Evolutionary conservation across 2,113 vertebrate species (phyloP).

Genomic region (Chloropsis hardwickii): DNA sequence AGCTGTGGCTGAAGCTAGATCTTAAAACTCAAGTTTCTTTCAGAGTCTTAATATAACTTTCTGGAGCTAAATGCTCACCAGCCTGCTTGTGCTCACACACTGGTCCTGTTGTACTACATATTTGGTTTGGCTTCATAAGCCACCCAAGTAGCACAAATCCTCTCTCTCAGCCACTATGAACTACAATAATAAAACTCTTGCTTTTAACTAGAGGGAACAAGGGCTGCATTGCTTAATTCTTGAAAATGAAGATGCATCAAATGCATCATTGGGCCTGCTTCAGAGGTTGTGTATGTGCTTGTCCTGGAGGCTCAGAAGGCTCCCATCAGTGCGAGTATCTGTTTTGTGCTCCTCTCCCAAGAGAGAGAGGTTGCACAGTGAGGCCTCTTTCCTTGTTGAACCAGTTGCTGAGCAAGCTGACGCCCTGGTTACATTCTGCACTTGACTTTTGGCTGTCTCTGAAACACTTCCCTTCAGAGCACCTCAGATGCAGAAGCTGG

Average conservation of each 20-base stretch:
- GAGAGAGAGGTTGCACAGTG: not conserved
- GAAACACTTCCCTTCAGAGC: not conserved
- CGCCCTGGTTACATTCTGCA: not conserved
- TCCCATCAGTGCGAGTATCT: accelerated
- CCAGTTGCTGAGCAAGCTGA: not conserved
- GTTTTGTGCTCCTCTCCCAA: not conserved
- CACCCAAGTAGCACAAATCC: not conserved
- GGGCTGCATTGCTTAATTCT: not conserved
- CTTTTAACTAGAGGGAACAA: not conserved
- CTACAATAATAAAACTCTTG: not conserved
- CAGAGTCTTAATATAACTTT: not conserved
- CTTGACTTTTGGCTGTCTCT: not conserved
- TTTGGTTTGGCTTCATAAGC: not conserved
- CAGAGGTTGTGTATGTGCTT: accelerated
- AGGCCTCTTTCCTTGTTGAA: not conserved
- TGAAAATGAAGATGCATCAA: not conserved
- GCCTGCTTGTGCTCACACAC: not conserved
- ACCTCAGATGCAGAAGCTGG: not conserved
- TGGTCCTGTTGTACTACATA: not conserved
- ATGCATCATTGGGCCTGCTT: not conserved
- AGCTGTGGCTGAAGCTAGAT: not conserved
- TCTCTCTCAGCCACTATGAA: not conserved
- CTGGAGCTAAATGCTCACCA: not conserved
- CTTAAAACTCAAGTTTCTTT: not conserved
- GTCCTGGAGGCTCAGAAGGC: not conserved